phyloP scores from a whole-genome alignment of 1,140 invertebrate species.

The Anagrus nilaparvatae region DNA sequence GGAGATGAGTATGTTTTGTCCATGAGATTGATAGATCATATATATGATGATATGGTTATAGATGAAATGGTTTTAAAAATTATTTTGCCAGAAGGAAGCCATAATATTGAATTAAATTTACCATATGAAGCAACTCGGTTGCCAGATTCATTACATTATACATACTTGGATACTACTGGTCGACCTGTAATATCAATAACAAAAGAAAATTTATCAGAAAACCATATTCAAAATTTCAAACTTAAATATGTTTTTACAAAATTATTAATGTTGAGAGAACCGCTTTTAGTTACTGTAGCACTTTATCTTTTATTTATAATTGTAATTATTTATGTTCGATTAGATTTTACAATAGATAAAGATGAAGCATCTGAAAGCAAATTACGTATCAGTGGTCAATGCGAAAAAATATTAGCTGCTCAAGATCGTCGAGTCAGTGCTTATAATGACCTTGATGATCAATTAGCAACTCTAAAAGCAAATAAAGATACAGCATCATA shows the following conservation, averaged over 20 bases:
- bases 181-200: slow-evolving; percentile 77
- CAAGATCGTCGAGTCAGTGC: slow-evolving; percentile 53
- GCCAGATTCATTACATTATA: slow-evolving; percentile 71
- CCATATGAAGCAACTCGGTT: slow-evolving; percentile 73
- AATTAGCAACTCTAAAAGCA: slow-evolving; percentile 51
- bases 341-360: slow-evolving; percentile 88
- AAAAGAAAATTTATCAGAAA: slow-evolving; percentile 88
- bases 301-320: slow-evolving; percentile 84
- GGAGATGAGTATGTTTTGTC: slow-evolving; percentile 77
- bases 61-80: slow-evolving; percentile 85
- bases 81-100: slow-evolving; percentile 88
- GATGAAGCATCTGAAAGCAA: slow-evolving; percentile 48
- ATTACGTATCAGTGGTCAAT: slow-evolving; percentile 44
- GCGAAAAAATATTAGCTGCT: slow-evolving; percentile 46
- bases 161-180: slow-evolving; percentile 92
- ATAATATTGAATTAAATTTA: slow-evolving; percentile 68
- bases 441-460: slow-evolving; percentile 56
- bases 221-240: slow-evolving; percentile 89
- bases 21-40: slow-evolving; percentile 89
- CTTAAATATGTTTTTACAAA: slow-evolving; percentile 84
- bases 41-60: slow-evolving; percentile 94
- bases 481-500: slow-evolving; percentile 53
- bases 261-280: slow-evolving; percentile 81
- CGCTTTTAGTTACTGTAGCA: slow-evolving; percentile 76
- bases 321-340: slow-evolving; percentile 87